Evolutionary conservation across 2,797 vertebrate genomes (phyloP).

Genomic region (Bufotes viridis): DNA sequence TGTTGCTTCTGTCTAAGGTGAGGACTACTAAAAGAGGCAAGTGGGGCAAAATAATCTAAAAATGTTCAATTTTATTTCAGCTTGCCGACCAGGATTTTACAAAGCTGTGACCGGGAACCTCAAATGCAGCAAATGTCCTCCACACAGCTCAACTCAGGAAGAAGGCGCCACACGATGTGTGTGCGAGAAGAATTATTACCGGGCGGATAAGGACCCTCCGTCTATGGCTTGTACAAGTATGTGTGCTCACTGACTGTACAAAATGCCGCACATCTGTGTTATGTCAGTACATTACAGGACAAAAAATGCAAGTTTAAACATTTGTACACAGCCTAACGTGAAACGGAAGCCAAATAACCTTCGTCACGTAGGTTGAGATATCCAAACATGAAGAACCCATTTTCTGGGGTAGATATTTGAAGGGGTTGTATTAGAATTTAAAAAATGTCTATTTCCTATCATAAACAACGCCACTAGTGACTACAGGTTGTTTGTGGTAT

Average conservation of each 20-base stretch:
- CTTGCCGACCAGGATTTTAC: conserved; percentile 93
- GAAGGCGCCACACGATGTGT: conserved; percentile 90
- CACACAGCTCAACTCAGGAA: conserved; percentile 89
- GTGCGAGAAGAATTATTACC: conserved; percentile 97
- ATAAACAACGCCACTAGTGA: too few relatives aligned
- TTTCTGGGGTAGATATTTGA: too few relatives aligned
- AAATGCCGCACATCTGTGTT: neutral
- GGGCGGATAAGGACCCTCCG: conserved; percentile 90
- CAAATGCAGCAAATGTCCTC: conserved; percentile 95
- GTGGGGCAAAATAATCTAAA: neutral
- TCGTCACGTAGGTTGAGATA: too few relatives aligned
- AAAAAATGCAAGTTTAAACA: neutral
- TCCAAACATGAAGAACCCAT: too few relatives aligned
- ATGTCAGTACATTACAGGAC: neutral
- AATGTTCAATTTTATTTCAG: conserved; percentile 73
- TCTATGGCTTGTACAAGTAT: conserved; percentile 98
- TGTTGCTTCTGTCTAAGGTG: neutral
- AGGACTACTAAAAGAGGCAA: neutral
- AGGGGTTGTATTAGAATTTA: too few relatives aligned
- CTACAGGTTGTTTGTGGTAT: too few relatives aligned
- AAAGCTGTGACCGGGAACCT: conserved; percentile 86
- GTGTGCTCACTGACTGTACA: conserved; percentile 70
- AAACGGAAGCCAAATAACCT: too few relatives aligned
- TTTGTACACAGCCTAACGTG: neutral
- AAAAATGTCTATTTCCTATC: too few relatives aligned